Conservation (phyloP, 2,797 vertebrate species). For the Chelidonichthys spinosus region DNA sequence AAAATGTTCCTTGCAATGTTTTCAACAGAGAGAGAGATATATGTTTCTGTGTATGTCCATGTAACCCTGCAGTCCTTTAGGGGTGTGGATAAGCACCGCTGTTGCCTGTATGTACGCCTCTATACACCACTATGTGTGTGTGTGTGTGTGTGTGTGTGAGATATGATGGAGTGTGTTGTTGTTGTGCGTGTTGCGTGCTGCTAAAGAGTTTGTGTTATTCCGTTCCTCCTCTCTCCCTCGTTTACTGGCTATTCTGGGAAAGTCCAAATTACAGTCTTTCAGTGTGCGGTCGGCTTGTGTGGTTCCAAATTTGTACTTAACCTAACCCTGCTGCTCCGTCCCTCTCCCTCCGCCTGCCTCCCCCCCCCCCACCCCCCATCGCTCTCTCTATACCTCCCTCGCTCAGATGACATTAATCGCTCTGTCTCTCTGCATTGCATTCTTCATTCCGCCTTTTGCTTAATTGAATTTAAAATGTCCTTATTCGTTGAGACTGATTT, state of each 20-base stretch:
- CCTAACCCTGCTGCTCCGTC: conserved; percentile 76
- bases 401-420: conserved; percentile 47
- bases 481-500: not conserved
- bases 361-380: conserved; percentile 50
- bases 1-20: not conserved
- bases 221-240: conserved; percentile 81
- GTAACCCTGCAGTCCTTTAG: not conserved
- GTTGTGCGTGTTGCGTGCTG: conserved; percentile 83
- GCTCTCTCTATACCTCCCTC: conserved; percentile 29
- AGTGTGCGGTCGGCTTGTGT: conserved; percentile 83
- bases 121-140: conserved; percentile 18
- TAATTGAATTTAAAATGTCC: conserved; percentile 13
- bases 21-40: not conserved
- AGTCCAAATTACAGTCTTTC: conserved; percentile 89
- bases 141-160: conserved; percentile 29
- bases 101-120: conserved; percentile 22
- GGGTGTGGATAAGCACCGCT: conserved; percentile 11
- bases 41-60: conserved; percentile 2
- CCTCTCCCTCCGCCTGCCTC: conserved; percentile 61
- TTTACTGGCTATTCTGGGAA: conserved; percentile 88
- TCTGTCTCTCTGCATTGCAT: conserved; percentile 24
- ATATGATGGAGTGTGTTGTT: conserved; percentile 73
- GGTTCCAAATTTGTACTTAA: conserved; percentile 86
- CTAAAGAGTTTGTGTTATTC: conserved; percentile 84
- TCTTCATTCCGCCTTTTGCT: not conserved